Base-by-base conservation (phyloP, 2,888 invertebrate genomes). In the Pyrrhosoma nymphula region DNA sequence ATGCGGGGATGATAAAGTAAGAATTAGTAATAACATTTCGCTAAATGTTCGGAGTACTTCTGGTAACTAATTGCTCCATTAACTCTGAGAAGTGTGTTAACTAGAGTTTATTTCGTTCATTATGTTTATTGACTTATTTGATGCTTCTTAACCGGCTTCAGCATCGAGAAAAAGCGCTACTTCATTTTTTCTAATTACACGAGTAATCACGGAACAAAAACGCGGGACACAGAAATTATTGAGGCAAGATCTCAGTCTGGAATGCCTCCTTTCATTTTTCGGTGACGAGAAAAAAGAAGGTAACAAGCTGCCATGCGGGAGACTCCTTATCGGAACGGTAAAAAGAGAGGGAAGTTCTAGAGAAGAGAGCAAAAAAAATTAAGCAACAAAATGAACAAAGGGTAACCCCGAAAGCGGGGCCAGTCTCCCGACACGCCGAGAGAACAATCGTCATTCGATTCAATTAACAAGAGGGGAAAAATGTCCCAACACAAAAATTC, bases 381-480 rank as follows among this genome's bases (percentile, higher is more conserved):
- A 60, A 60, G 60, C 2, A 60, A 60, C 26, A 82, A 82, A 82
- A 82, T 23, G 82, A 82, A 82, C 82, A 82, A 82, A 82, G 82
- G 82, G 1, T 35, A 35, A 82, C 12, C 20, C 82, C 82, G 82
- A 82, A 82, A 82, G 82, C 82, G 82, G 82, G 82, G 35, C 82
- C 82, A 82, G 35, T 35, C 82, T 75, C 93, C 63, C 69, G 75
- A 93, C 93, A 93, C 69, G 69, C 63, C 55, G 56, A 56, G 93
- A 93, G 93, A 93, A 93, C 93, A 93, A 93, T 93, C 93, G 93
- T 93, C 93, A 93, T 93, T 69, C 69, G 93, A 93, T 93, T 93
- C 93, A 93, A 93, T 93, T 93, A 93, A 93, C 93, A 75, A 93
- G 93, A 93, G 39, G 93, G 93, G 93, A 69, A 93, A 93, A 93